Conservation (phyloP, 2,888 invertebrate genomes). For the Macrophya alboannulata region DNA sequence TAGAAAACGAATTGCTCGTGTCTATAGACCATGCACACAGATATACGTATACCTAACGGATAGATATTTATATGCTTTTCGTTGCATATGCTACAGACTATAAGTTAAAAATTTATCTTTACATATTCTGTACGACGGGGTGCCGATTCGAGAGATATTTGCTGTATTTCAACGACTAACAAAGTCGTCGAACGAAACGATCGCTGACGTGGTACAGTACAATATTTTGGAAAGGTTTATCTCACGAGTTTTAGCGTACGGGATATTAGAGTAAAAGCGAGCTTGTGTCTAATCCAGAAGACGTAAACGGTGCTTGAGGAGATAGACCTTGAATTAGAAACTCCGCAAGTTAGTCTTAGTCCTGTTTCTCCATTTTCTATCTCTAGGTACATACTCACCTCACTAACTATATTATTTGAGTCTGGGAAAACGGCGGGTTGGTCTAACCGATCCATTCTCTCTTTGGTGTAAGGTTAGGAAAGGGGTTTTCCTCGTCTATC, state of each 20-base stretch:
- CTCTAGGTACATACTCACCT: background rate
- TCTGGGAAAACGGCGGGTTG: conserved; percentile 24
- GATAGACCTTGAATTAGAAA: conserved; percentile 76
- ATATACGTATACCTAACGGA: background rate
- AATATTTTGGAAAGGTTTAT: background rate
- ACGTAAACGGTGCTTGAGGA: conserved; percentile 71
- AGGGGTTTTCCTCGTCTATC: conserved; percentile 32
- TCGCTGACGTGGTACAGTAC: background rate
- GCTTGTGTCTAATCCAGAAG: conserved; percentile 37
- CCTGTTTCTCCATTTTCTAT: background rate
- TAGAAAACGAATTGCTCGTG: conserved; percentile 68
- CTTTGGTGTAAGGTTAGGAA: background rate
- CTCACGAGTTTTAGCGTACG: background rate
- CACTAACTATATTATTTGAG: background rate
- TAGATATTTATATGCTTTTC: conserved; percentile 52
- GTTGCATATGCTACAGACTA: conserved; percentile 4
- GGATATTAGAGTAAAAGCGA: background rate
- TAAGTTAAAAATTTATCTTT: conserved; percentile 5
- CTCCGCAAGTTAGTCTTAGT: conserved; percentile 70
- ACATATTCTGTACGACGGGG: background rate
- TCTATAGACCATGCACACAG: conserved; percentile 56
- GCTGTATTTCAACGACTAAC: conserved; percentile 1
- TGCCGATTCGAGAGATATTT: conserved; percentile 10
- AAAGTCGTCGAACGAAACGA: conserved; percentile 12
- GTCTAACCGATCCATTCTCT: conserved; percentile 10